Evolutionary conservation across 2,888 invertebrate genomes (phyloP).

Genomic region (Drosophila helvetica): DNA sequence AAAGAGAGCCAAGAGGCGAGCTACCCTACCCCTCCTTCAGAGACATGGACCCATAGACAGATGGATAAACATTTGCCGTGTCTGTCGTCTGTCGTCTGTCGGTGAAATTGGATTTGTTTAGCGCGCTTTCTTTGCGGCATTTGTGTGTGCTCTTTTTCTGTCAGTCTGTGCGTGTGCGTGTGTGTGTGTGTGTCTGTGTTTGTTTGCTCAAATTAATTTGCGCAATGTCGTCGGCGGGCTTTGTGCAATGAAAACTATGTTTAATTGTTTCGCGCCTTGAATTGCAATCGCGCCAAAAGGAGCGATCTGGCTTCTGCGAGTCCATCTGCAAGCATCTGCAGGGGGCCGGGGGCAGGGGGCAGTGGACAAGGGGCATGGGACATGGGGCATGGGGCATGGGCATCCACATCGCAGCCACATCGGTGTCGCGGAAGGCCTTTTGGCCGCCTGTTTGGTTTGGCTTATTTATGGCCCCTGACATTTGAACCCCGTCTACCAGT

Average conservation of each 20-base stretch:
- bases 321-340: conserved; percentile 18
- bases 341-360: neutral
- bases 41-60: conserved; percentile 44
- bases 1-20: conserved; percentile 59
- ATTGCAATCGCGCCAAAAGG: conserved; percentile 52
- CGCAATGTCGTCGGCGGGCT: conserved; percentile 58
- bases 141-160: conserved; percentile 20
- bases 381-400: neutral
- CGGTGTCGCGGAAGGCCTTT: conserved; percentile 33
- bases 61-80: conserved; percentile 60
- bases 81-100: conserved; percentile 21
- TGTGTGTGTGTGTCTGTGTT: conserved; percentile 1
- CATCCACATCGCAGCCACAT: conserved; percentile 19
- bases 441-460: conserved; percentile 32
- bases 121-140: conserved; percentile 70
- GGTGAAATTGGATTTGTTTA: conserved; percentile 79
- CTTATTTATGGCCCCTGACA: conserved; percentile 78
- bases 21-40: conserved; percentile 1
- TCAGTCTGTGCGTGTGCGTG: conserved; percentile 3
- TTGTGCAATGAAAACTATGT: conserved; percentile 80
- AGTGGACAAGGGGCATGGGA: conserved; percentile 4
- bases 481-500: conserved; percentile 53
- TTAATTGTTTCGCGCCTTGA: conserved; percentile 78
- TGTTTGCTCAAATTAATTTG: conserved; percentile 72
- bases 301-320: conserved; percentile 15